These are phyloP conservation scores for Pitangus sulphuratus DNA, from an alignment of 2,797 vertebrate species.

Conservation along the genomic window DNA sequence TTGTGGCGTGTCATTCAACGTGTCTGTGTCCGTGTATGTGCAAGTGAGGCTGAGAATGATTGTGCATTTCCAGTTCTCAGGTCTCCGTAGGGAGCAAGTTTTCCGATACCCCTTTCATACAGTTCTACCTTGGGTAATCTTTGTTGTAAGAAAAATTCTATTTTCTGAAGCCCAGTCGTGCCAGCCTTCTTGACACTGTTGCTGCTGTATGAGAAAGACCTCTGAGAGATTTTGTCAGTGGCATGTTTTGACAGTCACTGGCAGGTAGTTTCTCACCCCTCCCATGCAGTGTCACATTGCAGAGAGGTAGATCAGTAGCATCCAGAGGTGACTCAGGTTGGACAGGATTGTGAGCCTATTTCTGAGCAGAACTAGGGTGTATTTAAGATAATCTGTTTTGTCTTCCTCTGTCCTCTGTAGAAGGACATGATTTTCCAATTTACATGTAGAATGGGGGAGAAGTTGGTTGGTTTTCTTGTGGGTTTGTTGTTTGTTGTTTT, in stretches of 20 bases:
- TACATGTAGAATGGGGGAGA: background rate
- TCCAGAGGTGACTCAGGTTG: background rate
- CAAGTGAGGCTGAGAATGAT: background rate
- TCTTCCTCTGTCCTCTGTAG: background rate
- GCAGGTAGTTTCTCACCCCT: background rate
- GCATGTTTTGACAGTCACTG: background rate
- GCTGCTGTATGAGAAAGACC: background rate
- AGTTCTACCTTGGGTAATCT: background rate
- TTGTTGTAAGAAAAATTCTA: background rate
- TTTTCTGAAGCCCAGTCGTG: background rate
- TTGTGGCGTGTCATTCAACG: background rate
- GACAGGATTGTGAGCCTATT: background rate
- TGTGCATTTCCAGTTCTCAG: background rate
- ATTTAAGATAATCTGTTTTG: background rate
- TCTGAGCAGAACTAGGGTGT: background rate
- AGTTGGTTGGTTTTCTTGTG: background rate
- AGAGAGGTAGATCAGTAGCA: background rate
- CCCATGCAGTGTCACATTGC: background rate
- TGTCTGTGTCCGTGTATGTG: background rate
- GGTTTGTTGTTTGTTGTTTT: background rate
- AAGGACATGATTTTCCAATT: background rate
- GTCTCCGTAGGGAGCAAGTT: background rate
- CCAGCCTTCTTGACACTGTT: background rate
- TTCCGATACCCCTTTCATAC: background rate
- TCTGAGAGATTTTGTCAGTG: background rate